phyloP scores from a whole-genome alignment of 2,113 vertebrate genomes.

The Chrysochloris asiatica region DNA sequence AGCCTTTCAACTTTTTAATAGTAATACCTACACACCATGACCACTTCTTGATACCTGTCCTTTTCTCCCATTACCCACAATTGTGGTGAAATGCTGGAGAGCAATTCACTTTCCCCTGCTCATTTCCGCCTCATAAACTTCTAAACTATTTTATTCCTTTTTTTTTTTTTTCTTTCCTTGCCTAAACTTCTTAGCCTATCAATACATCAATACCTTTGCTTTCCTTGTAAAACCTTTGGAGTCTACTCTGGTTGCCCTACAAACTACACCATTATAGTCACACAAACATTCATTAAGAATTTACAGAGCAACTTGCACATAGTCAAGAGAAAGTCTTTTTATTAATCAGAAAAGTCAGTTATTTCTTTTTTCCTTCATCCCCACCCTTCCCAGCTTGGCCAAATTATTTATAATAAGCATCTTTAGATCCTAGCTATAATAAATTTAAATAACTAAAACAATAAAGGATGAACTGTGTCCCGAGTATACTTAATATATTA shows the following conservation, averaged over 20 bases:
- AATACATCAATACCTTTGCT: background rate
- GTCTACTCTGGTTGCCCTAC: background rate
- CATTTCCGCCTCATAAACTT: background rate
- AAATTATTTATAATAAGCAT: background rate
- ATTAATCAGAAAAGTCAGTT: background rate
- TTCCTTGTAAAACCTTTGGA: background rate
- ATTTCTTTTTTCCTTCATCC: background rate
- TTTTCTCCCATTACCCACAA: background rate
- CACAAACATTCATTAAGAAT: background rate
- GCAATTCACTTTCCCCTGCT: background rate
- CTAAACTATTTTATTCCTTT: background rate
- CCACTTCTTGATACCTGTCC: background rate
- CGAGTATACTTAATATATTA: background rate
- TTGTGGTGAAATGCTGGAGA: background rate
- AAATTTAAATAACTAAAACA: conserved; percentile 6
- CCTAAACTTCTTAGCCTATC: background rate
- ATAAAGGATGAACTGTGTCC: background rate
- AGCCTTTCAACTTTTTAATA: background rate
- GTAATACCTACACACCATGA: background rate
- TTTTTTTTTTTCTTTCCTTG: too few relatives aligned
- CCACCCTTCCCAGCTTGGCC: background rate
- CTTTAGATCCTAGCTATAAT: background rate
- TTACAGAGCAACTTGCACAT: accelerated
- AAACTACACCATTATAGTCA: too few relatives aligned
- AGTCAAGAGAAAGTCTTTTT: background rate